These are phyloP conservation scores for Etheostoma cragini DNA, from an alignment of 2,113 vertebrate species.

Conservation along the genomic window DNA sequence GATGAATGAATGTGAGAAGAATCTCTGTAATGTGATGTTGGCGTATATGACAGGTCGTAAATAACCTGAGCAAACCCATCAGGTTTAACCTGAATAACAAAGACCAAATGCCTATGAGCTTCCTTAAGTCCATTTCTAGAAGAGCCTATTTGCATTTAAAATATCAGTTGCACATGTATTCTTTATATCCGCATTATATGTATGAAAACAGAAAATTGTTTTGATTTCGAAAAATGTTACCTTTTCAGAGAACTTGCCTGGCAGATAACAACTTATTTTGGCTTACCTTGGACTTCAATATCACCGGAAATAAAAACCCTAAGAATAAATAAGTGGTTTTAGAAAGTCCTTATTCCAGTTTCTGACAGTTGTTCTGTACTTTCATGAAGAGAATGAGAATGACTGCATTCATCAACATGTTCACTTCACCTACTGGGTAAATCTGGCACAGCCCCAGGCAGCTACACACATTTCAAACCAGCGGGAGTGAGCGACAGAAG, in stretches of 20 bases:
- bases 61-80: not conserved
- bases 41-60: not conserved
- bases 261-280: not conserved
- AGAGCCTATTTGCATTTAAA: not conserved
- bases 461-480: not conserved
- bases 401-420: not conserved
- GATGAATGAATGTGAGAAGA: not conserved
- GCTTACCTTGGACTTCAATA: conserved; percentile 36
- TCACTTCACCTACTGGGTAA: not conserved
- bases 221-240: not conserved
- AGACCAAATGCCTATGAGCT: not conserved
- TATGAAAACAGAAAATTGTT: not conserved
- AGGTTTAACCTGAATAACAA: conserved; percentile 67
- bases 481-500: too few relatives aligned
- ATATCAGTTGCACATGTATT: not conserved
- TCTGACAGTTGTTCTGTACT: not conserved
- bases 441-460: not conserved
- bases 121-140: not conserved
- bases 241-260: not conserved
- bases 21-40: conserved; percentile 17
- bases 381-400: not conserved
- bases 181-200: not conserved
- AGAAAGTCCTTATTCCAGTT: not conserved
- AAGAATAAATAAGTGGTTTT: not conserved
- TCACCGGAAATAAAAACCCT: not conserved